Base-by-base conservation (phyloP, 2,888 invertebrate species). In the Mesoligia furuncula region DNA sequence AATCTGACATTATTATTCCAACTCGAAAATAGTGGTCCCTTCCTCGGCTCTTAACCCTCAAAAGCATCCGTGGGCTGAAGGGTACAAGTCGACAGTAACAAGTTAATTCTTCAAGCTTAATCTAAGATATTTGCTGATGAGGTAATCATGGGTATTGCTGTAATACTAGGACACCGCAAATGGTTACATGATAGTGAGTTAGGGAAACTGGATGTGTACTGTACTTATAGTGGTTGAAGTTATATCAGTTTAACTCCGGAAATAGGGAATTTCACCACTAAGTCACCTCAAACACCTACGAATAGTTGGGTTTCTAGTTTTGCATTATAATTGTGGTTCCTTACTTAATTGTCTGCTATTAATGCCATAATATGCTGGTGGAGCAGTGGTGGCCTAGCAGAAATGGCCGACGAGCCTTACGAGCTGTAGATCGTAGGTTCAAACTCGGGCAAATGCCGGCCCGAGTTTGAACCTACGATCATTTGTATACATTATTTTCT, bases 81-180 rank as follows among this genome's bases (percentile, higher is more conserved):
- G 89, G 86, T 81, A 78, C 80, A 79, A 81, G 74, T 83, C 86
- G 92, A 89, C 90, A 83, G 79, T 81, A 90, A 91, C 91, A 87
- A 93, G 92, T 92, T 94, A 94, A 95, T 94, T 91, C 94, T 92
- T 91, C 87, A 89, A 90, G 88, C 90, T 90, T 95, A 95, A 95
- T 94, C 95, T 93, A 82, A 90, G 94, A 92, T 93, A 93, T 93
- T 93, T 91, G 91, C 84, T 94, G 94, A 94, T 91, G 94, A 91
- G 92, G 93, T 94, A 95, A 95, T 94, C 94, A 93, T 91, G 93
- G 94, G 91, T 92, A 92, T 93, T 92, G 92, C 89, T 91, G 88
- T 93, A 94, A 94, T 91, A 87, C 93, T 90, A 86, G 88, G 89
- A 88, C 90, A 91, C 93, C 93, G 90, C 92, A 91, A 87, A 88